Evolutionary conservation across 2,888 invertebrate genomes (phyloP), one percentile per base, ranked within the genome.

Genomic region (Imbricaverruca yamaguchii): DNA sequence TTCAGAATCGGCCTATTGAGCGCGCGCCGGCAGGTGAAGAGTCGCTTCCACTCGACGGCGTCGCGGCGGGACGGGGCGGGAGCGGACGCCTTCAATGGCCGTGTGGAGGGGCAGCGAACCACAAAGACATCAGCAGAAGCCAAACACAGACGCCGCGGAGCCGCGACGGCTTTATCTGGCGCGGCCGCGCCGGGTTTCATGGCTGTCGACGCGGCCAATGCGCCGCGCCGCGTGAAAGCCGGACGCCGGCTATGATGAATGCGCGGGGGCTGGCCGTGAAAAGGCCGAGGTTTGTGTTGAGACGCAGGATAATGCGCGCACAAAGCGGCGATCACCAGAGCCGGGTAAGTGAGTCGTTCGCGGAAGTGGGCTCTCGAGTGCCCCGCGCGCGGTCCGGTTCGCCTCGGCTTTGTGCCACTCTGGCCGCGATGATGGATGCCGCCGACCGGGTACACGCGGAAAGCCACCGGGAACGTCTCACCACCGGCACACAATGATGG

Each of bases 101-200:
- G 59, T 59, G 59, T 59, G 59, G 59, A 59, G 59, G 21, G 55
- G 21, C 74, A 4, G 74, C 15, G 11, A 23, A 74, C 74, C 74
- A 74, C 74, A 74, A 74, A 74, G 74, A 74, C 74, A 74, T 74
- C 74, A 18, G 53, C 53, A 53, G 21, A 74, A 74, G 74, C 74
- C 74, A 74, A 74, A 74, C 74, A 74, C 74, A 21, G 15, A 74
- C 55, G 53, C 23, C 21, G 21, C 18, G 59, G 59, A 13, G 59
- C 10, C 10, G 74, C 15, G 74, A 74, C 55, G 55, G 18, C 74
- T 53, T 74, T 74, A 53, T 74, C 55, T 21, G 55, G 6, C 7
- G 59, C 11, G 69, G 15, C 69, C 6, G 69, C 12, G 69, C 25
- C 69, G 74, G 74, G 53, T 74, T 74, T 74, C 74, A 74, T 55